Conservation (phyloP, 2,113 vertebrate species). For the Myotis yumanensis region DNA sequence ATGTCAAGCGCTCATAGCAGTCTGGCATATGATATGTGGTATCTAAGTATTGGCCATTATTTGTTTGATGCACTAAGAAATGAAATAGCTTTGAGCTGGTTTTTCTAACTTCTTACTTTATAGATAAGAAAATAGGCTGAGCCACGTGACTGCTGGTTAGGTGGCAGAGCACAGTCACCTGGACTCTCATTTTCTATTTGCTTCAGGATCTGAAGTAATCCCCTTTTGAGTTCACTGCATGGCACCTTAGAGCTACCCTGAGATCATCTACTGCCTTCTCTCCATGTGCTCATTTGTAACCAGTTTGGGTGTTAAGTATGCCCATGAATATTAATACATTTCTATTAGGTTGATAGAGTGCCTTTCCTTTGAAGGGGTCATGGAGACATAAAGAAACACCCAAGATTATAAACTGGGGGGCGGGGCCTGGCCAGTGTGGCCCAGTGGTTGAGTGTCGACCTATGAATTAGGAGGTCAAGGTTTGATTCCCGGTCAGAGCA, state of each 20-base stretch:
- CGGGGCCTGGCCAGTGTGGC: too few relatives aligned
- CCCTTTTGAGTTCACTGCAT: neutral
- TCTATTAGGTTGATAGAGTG: constrained; percentile 37
- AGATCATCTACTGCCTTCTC: constrained; percentile 12
- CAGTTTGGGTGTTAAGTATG: constrained; percentile 38
- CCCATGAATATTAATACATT: constrained; percentile 64
- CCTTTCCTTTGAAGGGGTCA: constrained; percentile 53
- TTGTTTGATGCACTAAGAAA: constrained; percentile 5
- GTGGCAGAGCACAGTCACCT: neutral
- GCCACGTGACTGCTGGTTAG: neutral
- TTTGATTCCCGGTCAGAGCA: too few relatives aligned
- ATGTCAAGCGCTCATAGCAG: too few relatives aligned
- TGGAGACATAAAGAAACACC: neutral
- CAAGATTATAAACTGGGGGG: neutral
- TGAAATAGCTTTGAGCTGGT: constrained; percentile 13
- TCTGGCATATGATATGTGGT: neutral
- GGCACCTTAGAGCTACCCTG: neutral
- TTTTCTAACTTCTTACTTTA: constrained; percentile 26
- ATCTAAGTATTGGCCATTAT: neutral
- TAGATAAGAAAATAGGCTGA: neutral
- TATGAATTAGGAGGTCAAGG: too few relatives aligned
- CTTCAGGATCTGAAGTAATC: neutral
- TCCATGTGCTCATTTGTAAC: constrained; percentile 10
- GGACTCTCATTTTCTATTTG: neutral
- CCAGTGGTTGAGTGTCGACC: too few relatives aligned